Percentiles rank a stretch among this genome's conserved stretches.
These are phyloP conservation scores for Schizopygopsis malacanthus DNA, from an alignment of 2,797 vertebrate species.

Conservation along the genomic window DNA sequence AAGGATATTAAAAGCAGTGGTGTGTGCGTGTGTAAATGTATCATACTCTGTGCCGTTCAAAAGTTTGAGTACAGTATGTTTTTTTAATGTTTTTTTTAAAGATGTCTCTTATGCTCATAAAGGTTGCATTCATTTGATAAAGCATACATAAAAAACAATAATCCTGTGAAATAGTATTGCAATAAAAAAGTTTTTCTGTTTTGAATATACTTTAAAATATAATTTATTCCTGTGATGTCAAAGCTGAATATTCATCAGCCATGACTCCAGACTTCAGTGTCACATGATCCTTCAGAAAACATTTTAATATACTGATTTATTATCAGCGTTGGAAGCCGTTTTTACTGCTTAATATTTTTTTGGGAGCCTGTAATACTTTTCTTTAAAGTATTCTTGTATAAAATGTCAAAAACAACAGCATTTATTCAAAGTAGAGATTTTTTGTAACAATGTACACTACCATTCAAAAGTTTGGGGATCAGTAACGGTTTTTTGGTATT, in stretches of 20 bases:
- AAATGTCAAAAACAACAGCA: background rate
- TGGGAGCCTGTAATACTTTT: background rate
- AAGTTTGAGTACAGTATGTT: background rate
- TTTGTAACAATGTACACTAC: background rate
- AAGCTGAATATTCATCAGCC: background rate
- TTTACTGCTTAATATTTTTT: background rate
- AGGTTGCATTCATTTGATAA: background rate
- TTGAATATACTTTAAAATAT: background rate
- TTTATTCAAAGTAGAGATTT: background rate
- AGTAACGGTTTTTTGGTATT: background rate
- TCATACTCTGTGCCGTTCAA: background rate
- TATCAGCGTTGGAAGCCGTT: background rate
- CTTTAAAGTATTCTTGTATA: background rate
- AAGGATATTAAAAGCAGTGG: background rate
- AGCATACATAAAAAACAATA: background rate
- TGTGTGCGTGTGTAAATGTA: too few species aligned
- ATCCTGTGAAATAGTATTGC: background rate
- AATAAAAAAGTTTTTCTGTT: background rate
- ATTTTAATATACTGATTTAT: background rate
- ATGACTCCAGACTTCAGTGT: background rate
- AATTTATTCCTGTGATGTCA: too few species aligned
- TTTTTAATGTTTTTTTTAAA: background rate
- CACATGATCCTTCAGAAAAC: background rate
- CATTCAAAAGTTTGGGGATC: background rate
- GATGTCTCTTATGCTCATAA: background rate